Conservation (phyloP, 2,797 vertebrate species). For the Eulemur coronatus region DNA sequence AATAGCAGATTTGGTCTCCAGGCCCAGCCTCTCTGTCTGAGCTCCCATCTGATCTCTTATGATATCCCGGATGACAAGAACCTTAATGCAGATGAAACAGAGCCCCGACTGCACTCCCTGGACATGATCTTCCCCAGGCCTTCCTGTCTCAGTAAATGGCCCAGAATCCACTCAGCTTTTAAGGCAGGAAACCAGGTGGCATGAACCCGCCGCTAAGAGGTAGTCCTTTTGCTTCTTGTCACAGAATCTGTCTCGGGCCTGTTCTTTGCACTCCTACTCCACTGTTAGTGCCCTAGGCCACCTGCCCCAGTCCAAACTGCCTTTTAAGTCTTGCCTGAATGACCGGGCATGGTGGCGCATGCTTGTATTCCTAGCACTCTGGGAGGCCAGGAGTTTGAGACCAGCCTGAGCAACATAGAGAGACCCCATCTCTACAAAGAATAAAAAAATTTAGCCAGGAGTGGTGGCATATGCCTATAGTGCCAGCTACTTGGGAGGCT, state of each 20-base stretch:
- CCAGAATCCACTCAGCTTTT: neutral
- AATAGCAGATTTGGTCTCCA: conserved; percentile 31
- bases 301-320: neutral
- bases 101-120: neutral
- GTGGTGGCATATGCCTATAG: neutral
- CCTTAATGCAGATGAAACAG: neutral
- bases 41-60: neutral
- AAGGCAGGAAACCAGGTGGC: neutral
- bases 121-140: neutral
- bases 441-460: neutral
- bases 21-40: neutral
- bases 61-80: neutral
- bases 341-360: neutral
- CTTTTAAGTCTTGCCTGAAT: neutral
- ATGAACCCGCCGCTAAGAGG: neutral
- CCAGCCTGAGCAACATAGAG: neutral
- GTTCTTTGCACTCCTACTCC: neutral
- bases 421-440: neutral
- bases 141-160: neutral
- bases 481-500: neutral
- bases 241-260: neutral
- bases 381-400: neutral
- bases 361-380: neutral
- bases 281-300: neutral
- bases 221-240: neutral